These are phyloP conservation scores for human DNA, from an alignment of 2,113 vertebrate species.

Conservation along the genomic window GRCh38 chr7:144986501-144987000, in stretches of 20 bases:
- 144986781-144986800: not conserved
- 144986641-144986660: not conserved
- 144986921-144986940: not conserved
- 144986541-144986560: not conserved
- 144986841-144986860: not conserved
- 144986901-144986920: not conserved
- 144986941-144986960: not conserved
- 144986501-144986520: too few relatives aligned
- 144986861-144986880: not conserved
- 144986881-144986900: not conserved
- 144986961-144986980: not conserved
- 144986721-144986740: not conserved
- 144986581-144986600: not conserved
- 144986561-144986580: conserved; percentile 10
- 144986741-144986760: not conserved
- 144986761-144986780: not conserved
- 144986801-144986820: not conserved
- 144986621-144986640: not conserved
- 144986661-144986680: not conserved
- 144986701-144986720: not conserved
- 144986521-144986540: not conserved
- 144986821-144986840: not conserved
- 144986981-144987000: not conserved
- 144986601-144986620: not conserved
- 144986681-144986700: not conserved